Conservation (phyloP, 1,140 invertebrate genomes). For the Lordiphosa stackelbergi region DNA sequence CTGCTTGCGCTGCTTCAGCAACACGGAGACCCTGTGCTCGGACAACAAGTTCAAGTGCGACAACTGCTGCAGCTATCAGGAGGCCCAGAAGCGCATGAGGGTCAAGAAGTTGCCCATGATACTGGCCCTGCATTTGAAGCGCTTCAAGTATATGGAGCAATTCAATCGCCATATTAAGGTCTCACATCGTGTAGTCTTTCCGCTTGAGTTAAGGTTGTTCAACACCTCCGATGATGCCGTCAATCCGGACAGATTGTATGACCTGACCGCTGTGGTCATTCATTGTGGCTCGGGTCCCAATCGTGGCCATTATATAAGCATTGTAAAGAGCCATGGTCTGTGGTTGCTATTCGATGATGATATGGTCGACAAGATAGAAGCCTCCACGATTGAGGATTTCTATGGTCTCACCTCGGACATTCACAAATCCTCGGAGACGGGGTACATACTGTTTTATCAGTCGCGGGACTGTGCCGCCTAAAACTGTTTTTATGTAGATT, state of each 20-base stretch:
- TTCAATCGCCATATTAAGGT: conserved; percentile 99
- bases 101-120: conserved; percentile 99
- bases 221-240: conserved; percentile 99
- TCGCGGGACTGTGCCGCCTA: conserved; percentile 85
- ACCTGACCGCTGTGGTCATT: conserved; percentile 98
- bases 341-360: conserved; percentile 99
- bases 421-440: conserved; percentile 99
- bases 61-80: conserved; percentile 99
- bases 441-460: conserved; percentile 99
- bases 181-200: conserved; percentile 99
- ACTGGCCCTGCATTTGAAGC: conserved; percentile 96
- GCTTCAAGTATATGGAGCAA: conserved; percentile 99
- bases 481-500: not conserved
- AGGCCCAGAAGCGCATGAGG: conserved; percentile 97
- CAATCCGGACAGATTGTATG: conserved; percentile 97
- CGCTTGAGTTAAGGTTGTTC: conserved; percentile 96
- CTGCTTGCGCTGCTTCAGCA: conserved; percentile 97
- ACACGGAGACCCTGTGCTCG: conserved; percentile 98
- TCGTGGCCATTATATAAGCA: conserved; percentile 99
- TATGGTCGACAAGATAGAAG: conserved; percentile 99
- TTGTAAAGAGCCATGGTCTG: conserved; percentile 99
- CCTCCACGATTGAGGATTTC: conserved; percentile 99
- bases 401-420: conserved; percentile 98
- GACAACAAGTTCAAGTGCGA: conserved; percentile 99
- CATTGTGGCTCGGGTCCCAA: conserved; percentile 99